Conservation (phyloP, 2,113 vertebrate genomes). For the Puffinus mauretanicus region DNA sequence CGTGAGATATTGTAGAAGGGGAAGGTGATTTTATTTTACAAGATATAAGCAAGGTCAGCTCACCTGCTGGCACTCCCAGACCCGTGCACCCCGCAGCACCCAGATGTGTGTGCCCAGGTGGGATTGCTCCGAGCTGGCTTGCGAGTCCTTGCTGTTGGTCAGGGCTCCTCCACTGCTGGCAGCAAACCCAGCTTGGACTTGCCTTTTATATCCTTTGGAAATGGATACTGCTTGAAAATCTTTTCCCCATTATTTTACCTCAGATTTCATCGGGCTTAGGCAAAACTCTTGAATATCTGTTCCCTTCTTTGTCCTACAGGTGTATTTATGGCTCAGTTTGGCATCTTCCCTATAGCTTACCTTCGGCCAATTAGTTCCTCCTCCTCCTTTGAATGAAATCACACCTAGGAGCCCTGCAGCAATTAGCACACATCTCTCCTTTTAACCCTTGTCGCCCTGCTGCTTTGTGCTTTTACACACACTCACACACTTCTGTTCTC, state of each 20-base stretch:
- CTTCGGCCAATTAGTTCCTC: background rate
- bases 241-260: background rate
- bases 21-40: background rate
- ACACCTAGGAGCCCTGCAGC: background rate
- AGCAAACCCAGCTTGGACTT: background rate
- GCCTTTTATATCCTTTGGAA: background rate
- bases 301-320: background rate
- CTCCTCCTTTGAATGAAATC: background rate
- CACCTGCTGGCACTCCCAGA: background rate
- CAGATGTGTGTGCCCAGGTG: background rate
- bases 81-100: background rate
- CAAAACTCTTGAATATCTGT: background rate
- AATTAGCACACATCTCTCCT: background rate
- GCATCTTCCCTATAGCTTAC: background rate
- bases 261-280: background rate
- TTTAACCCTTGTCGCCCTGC: background rate
- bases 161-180: background rate
- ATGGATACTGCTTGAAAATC: background rate
- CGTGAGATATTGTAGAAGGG: rapidly evolving
- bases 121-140: rapidly evolving
- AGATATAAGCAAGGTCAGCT: background rate
- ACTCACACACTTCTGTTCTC: background rate
- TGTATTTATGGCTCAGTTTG: background rate
- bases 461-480: background rate
- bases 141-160: background rate